These are phyloP conservation scores for Drosophila pseudoobscura DNA, from an alignment of 1,140 invertebrate species.

Conservation along the genomic window DNA sequence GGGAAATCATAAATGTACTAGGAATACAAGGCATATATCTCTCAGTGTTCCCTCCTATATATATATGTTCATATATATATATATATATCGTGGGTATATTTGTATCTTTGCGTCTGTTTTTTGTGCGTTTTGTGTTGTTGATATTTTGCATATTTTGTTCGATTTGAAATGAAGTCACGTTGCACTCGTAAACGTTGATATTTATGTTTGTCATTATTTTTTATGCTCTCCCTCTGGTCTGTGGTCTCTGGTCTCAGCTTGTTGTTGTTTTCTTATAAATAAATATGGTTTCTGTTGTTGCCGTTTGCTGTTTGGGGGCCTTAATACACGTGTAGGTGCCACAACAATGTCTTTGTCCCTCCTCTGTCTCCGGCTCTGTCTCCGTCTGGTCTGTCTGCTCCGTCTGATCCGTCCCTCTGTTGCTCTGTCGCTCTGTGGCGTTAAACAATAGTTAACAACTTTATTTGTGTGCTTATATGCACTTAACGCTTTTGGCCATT, in stretches of 20 bases:
- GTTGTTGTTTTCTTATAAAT: constrained; percentile 48
- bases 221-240: constrained; percentile 52
- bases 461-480: constrained; percentile 49
- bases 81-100: neutral
- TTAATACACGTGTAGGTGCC: constrained; percentile 33
- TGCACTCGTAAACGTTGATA: constrained; percentile 79
- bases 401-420: constrained; percentile 2
- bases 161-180: constrained; percentile 80
- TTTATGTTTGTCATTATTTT: constrained; percentile 82
- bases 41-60: neutral
- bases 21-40: neutral
- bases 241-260: constrained; percentile 8
- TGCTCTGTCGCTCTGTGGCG: constrained; percentile 30
- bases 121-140: constrained; percentile 45
- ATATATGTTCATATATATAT: neutral
- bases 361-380: neutral
- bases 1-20: too few species aligned
- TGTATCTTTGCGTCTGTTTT: constrained; percentile 1
- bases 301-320: constrained; percentile 30
- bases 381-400: constrained; percentile 6
- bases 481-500: constrained; percentile 46
- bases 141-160: constrained; percentile 80
- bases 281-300: constrained; percentile 30
- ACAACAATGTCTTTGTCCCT: constrained; percentile 39
- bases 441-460: constrained; percentile 55